These are phyloP conservation scores for Anthonomus grandis DNA, from an alignment of 1,140 invertebrate genomes.

Conservation along the genomic window DNA sequence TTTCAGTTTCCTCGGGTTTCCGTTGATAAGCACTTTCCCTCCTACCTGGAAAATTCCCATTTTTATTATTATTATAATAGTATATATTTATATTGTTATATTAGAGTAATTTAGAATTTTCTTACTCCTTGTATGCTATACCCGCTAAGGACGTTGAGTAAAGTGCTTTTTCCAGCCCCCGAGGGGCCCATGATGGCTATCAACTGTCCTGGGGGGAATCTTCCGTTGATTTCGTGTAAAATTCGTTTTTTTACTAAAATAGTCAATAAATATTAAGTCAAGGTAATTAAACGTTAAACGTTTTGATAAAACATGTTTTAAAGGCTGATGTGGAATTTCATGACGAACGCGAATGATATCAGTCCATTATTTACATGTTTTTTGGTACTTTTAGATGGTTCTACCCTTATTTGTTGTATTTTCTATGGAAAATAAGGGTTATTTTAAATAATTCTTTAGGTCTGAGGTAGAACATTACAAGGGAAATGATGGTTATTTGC, in stretches of 20 bases:
- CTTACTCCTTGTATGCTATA: slow-evolving; percentile 58
- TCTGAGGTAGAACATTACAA: too few relatives aligned
- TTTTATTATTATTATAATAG: not conserved
- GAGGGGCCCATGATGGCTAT: slow-evolving; percentile 87
- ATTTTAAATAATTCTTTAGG: too few relatives aligned
- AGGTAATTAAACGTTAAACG: too few relatives aligned
- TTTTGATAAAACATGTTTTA: too few relatives aligned
- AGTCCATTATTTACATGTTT: too few relatives aligned
- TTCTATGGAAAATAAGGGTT: too few relatives aligned
- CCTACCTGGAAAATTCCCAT: slow-evolving; percentile 29
- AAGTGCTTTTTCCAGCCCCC: slow-evolving; percentile 81
- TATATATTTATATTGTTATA: not conserved
- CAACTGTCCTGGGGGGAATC: slow-evolving; percentile 71
- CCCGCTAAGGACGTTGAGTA: slow-evolving; percentile 73
- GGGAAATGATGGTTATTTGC: too few relatives aligned
- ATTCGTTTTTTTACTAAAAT: slow-evolving; percentile 71
- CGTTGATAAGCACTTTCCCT: slow-evolving; percentile 64
- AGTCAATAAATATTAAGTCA: too few relatives aligned
- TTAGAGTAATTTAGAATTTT: not conserved
- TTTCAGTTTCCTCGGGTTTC: slow-evolving; percentile 63
- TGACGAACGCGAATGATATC: too few relatives aligned
- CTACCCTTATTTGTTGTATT: too few relatives aligned
- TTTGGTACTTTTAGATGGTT: too few relatives aligned
- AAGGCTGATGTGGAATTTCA: too few relatives aligned
- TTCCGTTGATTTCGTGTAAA: slow-evolving; percentile 72